Percentiles rank a stretch among this genome's conserved stretches.
phyloP scores from a whole-genome alignment of 2,888 invertebrate genomes.

The Drosophila pseudotalamancana region DNA sequence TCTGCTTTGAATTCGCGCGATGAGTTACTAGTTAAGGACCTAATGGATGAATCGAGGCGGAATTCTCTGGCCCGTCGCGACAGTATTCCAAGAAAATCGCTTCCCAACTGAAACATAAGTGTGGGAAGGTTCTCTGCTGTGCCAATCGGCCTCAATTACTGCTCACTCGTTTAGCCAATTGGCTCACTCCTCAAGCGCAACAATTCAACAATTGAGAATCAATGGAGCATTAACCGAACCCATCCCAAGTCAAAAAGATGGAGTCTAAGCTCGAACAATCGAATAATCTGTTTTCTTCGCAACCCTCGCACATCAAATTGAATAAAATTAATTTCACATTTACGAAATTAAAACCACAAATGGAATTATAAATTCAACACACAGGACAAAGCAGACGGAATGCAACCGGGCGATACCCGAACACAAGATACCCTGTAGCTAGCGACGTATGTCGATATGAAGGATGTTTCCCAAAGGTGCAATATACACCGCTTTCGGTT shows the following conservation, averaged over 20 bases:
- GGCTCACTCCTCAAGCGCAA: background rate
- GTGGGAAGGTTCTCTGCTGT: no score
- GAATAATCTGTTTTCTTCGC: background rate
- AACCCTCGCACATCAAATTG: constrained; percentile 53
- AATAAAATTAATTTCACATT: constrained; percentile 80
- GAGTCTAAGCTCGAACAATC: constrained; percentile 3
- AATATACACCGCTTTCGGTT: background rate
- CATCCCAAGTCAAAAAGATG: background rate
- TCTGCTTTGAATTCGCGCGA: constrained; percentile 93
- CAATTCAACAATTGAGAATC: constrained; percentile 53
- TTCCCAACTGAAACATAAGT: no score
- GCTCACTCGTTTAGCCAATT: constrained; percentile 11
- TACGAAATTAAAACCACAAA: constrained; percentile 80
- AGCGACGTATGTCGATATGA: no score
- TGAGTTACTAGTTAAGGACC: constrained; percentile 91
- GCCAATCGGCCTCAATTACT: constrained; percentile 9
- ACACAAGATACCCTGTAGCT: background rate
- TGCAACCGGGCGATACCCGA: background rate
- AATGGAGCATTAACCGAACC: constrained; percentile 54
- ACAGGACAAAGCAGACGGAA: constrained; percentile 14
- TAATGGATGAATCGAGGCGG: constrained; percentile 93
- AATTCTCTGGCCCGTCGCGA: background rate
- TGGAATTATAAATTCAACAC: constrained; percentile 79
- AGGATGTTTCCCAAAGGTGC: no score
- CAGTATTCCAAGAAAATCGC: no score